These are phyloP conservation scores for Myotis pilosus DNA, from an alignment of 2,797 vertebrate species.

Conservation along the genomic window DNA sequence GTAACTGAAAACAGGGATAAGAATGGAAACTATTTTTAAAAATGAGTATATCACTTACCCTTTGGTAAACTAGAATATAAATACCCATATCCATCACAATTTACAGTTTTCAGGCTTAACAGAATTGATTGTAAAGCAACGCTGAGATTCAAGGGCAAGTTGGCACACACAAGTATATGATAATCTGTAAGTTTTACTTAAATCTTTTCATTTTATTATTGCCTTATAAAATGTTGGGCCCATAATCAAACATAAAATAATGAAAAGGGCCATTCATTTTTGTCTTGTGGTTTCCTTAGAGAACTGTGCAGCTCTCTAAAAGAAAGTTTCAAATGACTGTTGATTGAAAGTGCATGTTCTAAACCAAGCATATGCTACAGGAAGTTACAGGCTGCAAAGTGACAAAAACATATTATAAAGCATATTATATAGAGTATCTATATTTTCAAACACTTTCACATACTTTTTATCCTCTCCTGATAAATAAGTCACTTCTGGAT, in stretches of 20 bases:
- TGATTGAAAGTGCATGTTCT: neutral
- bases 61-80: constrained; percentile 7
- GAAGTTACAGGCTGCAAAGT: neutral
- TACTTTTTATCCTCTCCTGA: neutral
- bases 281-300: constrained; percentile 5
- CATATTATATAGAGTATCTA: neutral
- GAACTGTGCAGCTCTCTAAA: neutral
- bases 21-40: constrained; percentile 49
- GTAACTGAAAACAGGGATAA: constrained; percentile 34
- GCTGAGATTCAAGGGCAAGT: constrained; percentile 7
- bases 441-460: neutral
- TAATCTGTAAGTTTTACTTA: neutral
- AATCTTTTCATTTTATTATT: constrained; percentile 25
- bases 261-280: neutral
- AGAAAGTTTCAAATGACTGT: neutral
- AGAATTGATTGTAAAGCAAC: neutral
- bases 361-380: neutral
- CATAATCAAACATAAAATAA: neutral
- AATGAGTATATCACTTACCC: constrained; percentile 3
- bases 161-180: neutral
- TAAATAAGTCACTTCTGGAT: neutral
- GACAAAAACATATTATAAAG: neutral
- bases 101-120: neutral
- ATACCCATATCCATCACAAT: neutral
- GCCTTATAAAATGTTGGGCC: neutral